Base-by-base conservation (phyloP, 2,113 vertebrate species). In the Cnemophilus loriae region DNA sequence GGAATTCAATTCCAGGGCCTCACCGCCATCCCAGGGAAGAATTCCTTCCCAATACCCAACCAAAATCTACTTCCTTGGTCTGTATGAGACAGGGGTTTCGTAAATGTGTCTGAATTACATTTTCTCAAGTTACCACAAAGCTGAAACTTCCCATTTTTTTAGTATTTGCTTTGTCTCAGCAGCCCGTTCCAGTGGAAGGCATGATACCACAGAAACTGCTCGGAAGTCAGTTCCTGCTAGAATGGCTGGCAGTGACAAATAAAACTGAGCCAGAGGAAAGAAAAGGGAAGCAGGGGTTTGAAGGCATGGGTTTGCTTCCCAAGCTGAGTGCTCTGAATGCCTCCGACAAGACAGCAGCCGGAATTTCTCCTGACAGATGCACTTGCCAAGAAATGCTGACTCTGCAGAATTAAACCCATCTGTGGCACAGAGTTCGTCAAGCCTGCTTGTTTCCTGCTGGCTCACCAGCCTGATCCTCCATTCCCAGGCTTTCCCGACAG, bases 321-420 rank as follows among this genome's bases (percentile, higher is more conserved):
- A 33, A n/a, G 53, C 3, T 65, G 67, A 92, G 68, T 5, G 27
- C 33, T 92, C 63, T 16, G 79, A 89, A 52, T 37, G 17, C 46
- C 46, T 73, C 61, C 15, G 7, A 35, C 59, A 39, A 94, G 88
- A 53, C 71, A 92, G 35, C 67, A 92, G 83, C 76, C 15, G 39
- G 90, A 84, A 96, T 95, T 88, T 88, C 95, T 89, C 71, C 92
- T 61, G 86, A 86, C 94, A 92, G 70, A 83, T 37, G 71, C 44
- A 32, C 74, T 90, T 69, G 63, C 83, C 42, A 50, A 53, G 60
- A 90, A 88, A 77, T 39, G 90, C 94, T 95, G 95, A 90, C 67
- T 80, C 83, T 42, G 89, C 92, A 67, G 64, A 90, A 95, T 81
- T 27, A 73, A 86, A 64, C 50, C 67, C 92, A 83, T 88, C 75